Percentiles rank a stretch among this genome's conserved stretches.
Conservation (phyloP, 2,113 vertebrate genomes). For the Gila orcuttii region DNA sequence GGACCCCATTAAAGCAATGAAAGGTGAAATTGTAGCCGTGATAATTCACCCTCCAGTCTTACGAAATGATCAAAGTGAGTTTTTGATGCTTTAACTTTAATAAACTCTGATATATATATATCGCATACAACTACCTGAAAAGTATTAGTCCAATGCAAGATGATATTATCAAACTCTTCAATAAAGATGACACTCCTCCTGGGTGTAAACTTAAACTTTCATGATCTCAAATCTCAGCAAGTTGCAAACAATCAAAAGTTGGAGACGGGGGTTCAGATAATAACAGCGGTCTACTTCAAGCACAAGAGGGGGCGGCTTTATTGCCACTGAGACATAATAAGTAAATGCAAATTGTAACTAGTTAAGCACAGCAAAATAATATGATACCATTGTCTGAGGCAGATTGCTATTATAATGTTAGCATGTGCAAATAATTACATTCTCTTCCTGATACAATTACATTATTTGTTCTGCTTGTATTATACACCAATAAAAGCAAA, state of each 20-base stretch:
- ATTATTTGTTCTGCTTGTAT: slow-evolving; percentile 98
- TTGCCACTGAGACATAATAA: slow-evolving; percentile 76
- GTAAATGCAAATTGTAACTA: slow-evolving; percentile 85
- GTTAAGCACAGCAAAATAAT: slow-evolving; percentile 84
- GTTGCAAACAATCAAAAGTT: slow-evolving; percentile 61
- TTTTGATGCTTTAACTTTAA: background rate
- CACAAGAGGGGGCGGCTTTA: slow-evolving; percentile 69
- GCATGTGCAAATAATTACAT: slow-evolving; percentile 93
- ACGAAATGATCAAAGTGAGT: background rate
- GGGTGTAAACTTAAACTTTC: slow-evolving; percentile 48
- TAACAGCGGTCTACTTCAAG: slow-evolving; percentile 69
- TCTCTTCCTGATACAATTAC: slow-evolving; percentile 92
- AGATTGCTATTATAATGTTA: slow-evolving; percentile 83
- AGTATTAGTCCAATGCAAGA: slow-evolving; percentile 1
- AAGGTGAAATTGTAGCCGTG: background rate
- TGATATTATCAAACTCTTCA: slow-evolving; percentile 31
- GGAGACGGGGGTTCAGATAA: slow-evolving; percentile 52
- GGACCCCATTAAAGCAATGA: no score
- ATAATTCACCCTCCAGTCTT: background rate
- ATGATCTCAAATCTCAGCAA: slow-evolving; percentile 30
- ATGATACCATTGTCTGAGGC: slow-evolving; percentile 76
- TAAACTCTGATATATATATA: background rate
- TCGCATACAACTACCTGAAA: background rate
- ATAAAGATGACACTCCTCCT: slow-evolving; percentile 34
- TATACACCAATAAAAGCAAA: slow-evolving; percentile 98